Evolutionary conservation across 2,797 vertebrate genomes (phyloP), one percentile per base, ranked within the genome.

Genomic region (Cephalopachus bancanus): DNA sequence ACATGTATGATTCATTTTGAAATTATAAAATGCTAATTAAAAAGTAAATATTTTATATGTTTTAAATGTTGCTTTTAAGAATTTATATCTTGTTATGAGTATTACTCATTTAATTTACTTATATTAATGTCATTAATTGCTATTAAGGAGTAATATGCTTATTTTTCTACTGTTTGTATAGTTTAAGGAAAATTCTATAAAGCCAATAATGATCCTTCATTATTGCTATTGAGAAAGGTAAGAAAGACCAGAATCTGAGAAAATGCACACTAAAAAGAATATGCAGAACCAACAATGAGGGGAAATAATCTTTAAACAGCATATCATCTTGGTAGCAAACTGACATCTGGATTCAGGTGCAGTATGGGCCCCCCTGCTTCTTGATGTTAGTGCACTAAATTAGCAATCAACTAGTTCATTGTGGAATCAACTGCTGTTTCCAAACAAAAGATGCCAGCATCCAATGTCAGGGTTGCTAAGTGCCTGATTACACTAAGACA

Each of bases 391-490:
- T 86, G 51, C 60, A 60, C 74, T 96, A 95, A 97, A 97, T 97
- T 96, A 97, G 78, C 80, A 97, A 95, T 93, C 94, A 96, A n/a
- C 49, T 96, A 97, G 30, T 81, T 98, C 85, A 91, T 74, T 96
- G 94, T 97, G 91, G 69, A 79, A 97, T 96, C 69, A 92, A 97
- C 93, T 95, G 51, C 67, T 96, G 75, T 97, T 98, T 98, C 92
- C 93, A 97, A 98, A 98, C 84, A 98, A 97, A 98, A 87, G 85
- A 97, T 96, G 90, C 96, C 96, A 94, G 69, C 84, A 94, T 85
- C 55, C 93, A 81, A 93, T 92, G 89, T 97, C 91, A 92, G 78
- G 80, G 88, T 97, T 98, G 96, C 97, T 96, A 98, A 98, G 93
- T 98, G 93, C 96, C 87, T 97, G 97, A 97, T 97, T 96, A 81